These are phyloP conservation scores for Venustoraphidia nigricollis DNA, from an alignment of 2,888 invertebrate genomes.

Conservation along the genomic window DNA sequence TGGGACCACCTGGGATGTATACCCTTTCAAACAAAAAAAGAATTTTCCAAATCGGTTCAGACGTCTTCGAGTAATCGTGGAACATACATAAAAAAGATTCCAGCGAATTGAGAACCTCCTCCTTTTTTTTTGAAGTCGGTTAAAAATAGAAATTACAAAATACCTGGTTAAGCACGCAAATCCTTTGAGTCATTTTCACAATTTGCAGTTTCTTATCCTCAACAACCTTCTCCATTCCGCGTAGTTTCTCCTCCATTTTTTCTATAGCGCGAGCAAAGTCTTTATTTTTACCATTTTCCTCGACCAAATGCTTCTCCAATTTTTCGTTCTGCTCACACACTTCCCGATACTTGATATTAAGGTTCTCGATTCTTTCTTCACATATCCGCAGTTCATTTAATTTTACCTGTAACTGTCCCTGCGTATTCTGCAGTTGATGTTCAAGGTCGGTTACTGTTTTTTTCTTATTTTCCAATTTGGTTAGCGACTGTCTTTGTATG, in stretches of 20 bases:
- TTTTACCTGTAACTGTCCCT: conserved; percentile 1
- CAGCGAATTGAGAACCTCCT: too few relatives aligned
- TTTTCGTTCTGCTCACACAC: not conserved
- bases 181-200: not conserved
- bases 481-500: conserved; percentile 18
- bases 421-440: not conserved
- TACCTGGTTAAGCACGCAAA: not conserved
- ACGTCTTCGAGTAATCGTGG: too few relatives aligned
- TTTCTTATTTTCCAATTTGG: conserved; percentile 10
- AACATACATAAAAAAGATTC: too few relatives aligned
- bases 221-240: conserved; percentile 1
- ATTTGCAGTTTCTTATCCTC: conserved; percentile 1
- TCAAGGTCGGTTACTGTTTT: not conserved
- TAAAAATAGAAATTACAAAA: too few relatives aligned
- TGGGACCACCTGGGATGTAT: too few relatives aligned
- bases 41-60: too few relatives aligned
- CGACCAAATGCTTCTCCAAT: not conserved
- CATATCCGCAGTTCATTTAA: not conserved
- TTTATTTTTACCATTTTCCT: conserved; percentile 4
- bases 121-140: too few relatives aligned
- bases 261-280: conserved; percentile 3
- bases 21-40: too few relatives aligned
- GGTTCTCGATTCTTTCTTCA: not conserved
- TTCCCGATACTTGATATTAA: not conserved
- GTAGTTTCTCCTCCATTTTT: conserved; percentile 5